Percentiles rank a stretch among this genome's conserved stretches.
These are phyloP conservation scores for Avahi laniger DNA, from an alignment of 2,797 vertebrate species.

Conservation along the genomic window DNA sequence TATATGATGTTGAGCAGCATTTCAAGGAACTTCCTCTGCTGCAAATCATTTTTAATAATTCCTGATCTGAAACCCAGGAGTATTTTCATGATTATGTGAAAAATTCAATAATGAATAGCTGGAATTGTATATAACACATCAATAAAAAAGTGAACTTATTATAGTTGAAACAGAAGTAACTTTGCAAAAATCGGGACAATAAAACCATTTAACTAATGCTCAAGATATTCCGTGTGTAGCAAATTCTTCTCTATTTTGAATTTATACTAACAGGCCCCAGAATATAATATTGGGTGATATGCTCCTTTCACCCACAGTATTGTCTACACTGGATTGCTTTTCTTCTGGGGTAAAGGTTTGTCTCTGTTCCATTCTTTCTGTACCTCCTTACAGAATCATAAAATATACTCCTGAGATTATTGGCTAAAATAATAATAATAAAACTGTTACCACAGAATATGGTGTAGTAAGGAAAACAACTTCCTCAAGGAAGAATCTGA, in stretches of 20 bases:
- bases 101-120: neutral
- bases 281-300: neutral
- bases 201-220: neutral
- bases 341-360: neutral
- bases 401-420: neutral
- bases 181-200: neutral
- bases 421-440: neutral
- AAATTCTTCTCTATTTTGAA: neutral
- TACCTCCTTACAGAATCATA: neutral
- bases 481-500: neutral
- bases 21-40: neutral
- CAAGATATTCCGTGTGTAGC: neutral
- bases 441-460: neutral
- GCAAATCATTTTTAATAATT: conserved; percentile 30
- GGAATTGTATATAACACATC: neutral
- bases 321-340: neutral
- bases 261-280: neutral
- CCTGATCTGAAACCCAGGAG: neutral
- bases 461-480: neutral
- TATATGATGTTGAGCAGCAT: neutral
- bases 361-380: neutral
- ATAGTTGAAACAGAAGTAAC: neutral
- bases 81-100: neutral
- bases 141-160: neutral
- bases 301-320: neutral